Evolutionary conservation across 2,797 vertebrate species (phyloP).

Genomic region (Amazona ochrocephala): DNA sequence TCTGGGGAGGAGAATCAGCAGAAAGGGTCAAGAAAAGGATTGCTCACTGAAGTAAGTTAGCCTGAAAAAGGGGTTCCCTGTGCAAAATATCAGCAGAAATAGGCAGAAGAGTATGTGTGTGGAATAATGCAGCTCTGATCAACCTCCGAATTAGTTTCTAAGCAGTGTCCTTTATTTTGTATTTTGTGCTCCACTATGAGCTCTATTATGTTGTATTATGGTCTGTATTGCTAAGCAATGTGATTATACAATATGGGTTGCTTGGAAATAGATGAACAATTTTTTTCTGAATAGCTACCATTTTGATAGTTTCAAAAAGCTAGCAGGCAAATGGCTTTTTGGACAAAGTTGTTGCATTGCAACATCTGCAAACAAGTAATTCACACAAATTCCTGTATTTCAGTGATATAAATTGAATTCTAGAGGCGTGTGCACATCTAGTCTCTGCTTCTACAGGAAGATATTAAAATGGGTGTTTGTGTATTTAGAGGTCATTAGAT

Average conservation of each 20-base stretch:
- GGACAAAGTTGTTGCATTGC: background rate
- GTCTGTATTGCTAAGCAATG: conserved; percentile 1
- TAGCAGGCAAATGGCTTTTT: background rate
- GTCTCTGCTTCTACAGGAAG: background rate
- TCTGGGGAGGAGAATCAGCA: background rate
- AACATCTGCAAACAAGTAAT: background rate
- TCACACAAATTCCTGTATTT: background rate
- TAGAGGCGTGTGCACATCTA: background rate
- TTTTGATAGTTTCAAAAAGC: background rate
- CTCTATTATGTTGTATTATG: background rate
- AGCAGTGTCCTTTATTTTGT: background rate
- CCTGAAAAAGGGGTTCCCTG: background rate
- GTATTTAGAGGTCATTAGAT: conserved; percentile 4
- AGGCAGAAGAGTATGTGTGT: background rate
- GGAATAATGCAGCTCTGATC: background rate
- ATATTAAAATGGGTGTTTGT: background rate
- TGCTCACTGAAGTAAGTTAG: background rate
- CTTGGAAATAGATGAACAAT: background rate
- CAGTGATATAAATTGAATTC: background rate
- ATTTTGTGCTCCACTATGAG: background rate
- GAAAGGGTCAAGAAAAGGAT: background rate
- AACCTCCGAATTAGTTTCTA: conserved; percentile 4
- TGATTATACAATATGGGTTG: background rate
- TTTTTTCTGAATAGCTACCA: conserved; percentile 12
- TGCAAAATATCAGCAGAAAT: conserved; percentile 10